Evolutionary conservation across 1,140 invertebrate species (phyloP), one percentile per base, ranked within the genome.

Genomic region (Pectinophora gossypiella): DNA sequence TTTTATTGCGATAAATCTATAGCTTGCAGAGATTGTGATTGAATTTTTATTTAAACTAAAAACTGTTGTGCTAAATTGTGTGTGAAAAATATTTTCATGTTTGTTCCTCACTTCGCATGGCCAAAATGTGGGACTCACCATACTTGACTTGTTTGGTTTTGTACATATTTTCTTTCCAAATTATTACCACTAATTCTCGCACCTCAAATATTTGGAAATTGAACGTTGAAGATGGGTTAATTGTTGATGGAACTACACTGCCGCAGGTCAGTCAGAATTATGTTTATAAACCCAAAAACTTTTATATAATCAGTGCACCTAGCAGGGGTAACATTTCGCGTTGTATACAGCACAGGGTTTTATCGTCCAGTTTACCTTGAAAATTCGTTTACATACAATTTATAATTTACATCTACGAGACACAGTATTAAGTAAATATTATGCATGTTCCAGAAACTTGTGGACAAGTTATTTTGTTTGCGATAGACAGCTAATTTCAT

Each of bases 191-290:
- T 59, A 94, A 93, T 81, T 93, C 93, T 22, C 89, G 91, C 56
- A 93, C 92, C 32, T 93, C 92, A 36, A 92, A 91, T 48, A 87
- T 94, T 71, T 94, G 93, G 93, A 93, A 91, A 86, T 79, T 95
- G 50, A 93, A 92, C 75, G 66, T 87, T 38, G 91, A 93, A 66
- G 90, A 91, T 76, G 91, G 90, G 23, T 91, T 91, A 87, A 92
- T 94, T 56, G 88, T 92, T 52, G 90, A 91, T 61, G 91, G 86
- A 23, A 89, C 72, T 57, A 83, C 83, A 35, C 84, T 90, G 70
- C 77, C 88, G 44, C 89, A 90, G 73, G 85, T 90, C 55, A 65
- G 76, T 74, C 42, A 58, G 45, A 51, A 56, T 54, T 56, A 38
- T 52, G 56, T 53, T 58, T 42, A 61, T 64, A 54, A 49, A n/a